Evolutionary conservation across 37 sponge, comb jelly and placozoan genomes (phyloP).

Genomic region (Axinella damicornis): DNA sequence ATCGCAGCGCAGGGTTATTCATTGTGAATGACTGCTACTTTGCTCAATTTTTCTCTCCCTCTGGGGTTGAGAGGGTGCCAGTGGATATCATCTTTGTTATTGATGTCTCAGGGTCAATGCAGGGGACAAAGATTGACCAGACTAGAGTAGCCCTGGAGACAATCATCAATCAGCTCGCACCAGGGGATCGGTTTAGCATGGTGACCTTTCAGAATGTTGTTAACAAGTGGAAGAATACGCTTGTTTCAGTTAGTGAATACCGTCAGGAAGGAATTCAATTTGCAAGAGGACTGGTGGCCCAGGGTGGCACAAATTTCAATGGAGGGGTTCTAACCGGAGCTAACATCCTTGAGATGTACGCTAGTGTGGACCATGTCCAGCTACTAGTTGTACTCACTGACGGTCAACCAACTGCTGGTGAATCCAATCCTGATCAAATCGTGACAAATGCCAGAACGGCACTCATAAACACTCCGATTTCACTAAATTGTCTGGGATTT

Average conservation of each 20-base stretch:
- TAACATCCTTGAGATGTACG: conserved; percentile 17
- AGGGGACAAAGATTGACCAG: conserved; percentile 60
- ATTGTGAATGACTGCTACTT: conserved; percentile 58
- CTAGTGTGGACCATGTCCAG: background rate
- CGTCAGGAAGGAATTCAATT: conserved; percentile 24
- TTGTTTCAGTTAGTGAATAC: conserved; percentile 39
- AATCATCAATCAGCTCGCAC: conserved; percentile 54
- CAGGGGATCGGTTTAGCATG: conserved; percentile 52
- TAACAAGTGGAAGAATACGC: conserved; percentile 5
- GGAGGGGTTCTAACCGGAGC: conserved; percentile 40
- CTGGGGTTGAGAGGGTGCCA: conserved; percentile 10
- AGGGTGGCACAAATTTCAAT: conserved; percentile 62
- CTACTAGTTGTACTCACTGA: conserved; percentile 72
- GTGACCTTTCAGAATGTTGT: conserved; percentile 38
- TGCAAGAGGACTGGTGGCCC: conserved; percentile 15
- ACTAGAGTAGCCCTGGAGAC: conserved; percentile 50
- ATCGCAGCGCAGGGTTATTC: conserved; percentile 21
- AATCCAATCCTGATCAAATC: conserved; percentile 34
- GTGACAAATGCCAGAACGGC: background rate
- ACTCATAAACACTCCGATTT: conserved; percentile 30
- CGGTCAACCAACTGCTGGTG: conserved; percentile 66
- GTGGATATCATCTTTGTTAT: conserved; percentile 72
- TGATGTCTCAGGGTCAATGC: conserved; percentile 77
- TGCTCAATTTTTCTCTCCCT: conserved; percentile 72
- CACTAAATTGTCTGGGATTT: conserved; percentile 67